Base-by-base conservation (phyloP, 2,888 invertebrate genomes). In the Baccha elongata region DNA sequence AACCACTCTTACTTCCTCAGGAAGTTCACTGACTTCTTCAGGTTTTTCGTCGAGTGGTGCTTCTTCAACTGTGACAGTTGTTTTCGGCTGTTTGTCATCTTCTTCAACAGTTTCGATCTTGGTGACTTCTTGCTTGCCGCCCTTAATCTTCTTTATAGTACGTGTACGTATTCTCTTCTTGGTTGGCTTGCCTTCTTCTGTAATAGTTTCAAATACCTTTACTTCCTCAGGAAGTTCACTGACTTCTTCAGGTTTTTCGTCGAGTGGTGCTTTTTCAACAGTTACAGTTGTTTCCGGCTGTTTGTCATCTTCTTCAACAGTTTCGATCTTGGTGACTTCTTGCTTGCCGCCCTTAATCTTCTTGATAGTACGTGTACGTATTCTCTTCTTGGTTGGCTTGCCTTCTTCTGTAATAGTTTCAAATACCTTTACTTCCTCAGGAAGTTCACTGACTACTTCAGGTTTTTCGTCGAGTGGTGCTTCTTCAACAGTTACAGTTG, bases 271-370 rank as follows among this genome's bases (percentile, higher is more conserved):
- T 40, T 76, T 69, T 48, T 64, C 62, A 32, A 76, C 55, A 0
- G 76, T 69, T 2, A 76, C 69, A 15, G 69, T 76, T 40, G 76
- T 76, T 32, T 64, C 62, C 10, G 76, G 69, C 7, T 53, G 44
- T 8, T 76, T 76, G 40, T 64, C 76, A n/a, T 76, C 76, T 32
- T 69, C 76, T 21, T 76, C 76, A 23, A 69, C 76, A 1, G 69
- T 69, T 8, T 76, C 48, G 4, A 76, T 76, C 23, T 76, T 69
- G 40, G 76, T 76, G 21, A 76, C 76, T 40, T 76, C 76, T 48
- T 76, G 69, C 17, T 76, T 76, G 29, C 58, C 60, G 2, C 75
- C 75, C 44, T 75, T 75, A 6, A 75, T 19, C 68, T 62, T 68
- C 15, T 75, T 75, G 19, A 75, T 75, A 0, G 42, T 23, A 5